Evolutionary conservation across 2,113 vertebrate genomes (phyloP), one percentile per base, ranked within the genome.

Genomic region (Chaetorhynchus papuensis): DNA sequence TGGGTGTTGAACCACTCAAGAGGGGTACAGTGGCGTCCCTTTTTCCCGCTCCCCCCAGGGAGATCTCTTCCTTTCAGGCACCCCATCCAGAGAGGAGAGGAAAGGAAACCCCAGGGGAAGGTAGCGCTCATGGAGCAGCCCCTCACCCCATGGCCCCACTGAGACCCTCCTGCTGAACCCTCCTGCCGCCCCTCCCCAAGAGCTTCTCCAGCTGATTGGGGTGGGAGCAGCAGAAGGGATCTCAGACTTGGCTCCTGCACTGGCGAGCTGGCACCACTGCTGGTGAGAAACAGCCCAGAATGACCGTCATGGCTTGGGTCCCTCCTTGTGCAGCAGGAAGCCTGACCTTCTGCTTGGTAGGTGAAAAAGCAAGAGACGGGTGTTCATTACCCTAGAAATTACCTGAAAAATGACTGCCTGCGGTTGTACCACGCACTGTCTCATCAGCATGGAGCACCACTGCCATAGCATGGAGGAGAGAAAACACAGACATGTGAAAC

Each of bases 401-500:
- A 98, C 98, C 98, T 98, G 98, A 97, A 98, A 98, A 98, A 98
- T 97, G 98, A 97, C 95, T 98, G 98, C 96, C 97, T 98, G 98
- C 94, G 98, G 98, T 96, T 98, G 98, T 97, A 98, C 97, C 98
- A 98, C 98, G 98, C 97, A 98, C 97, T 98, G 98, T 86, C 98
- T 98, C 98, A 97, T 98, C 98, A 98, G 98, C 98, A 98, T 98
- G 98, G 98, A 98, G 98, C 98, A 98, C 98, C 98, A 98, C 98
- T 98, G 98, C 98, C 98, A 98, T 97, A 98, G 98, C 98, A 98
- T 98, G 98, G 83, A 97, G 98, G 98, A 98, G 97, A 98, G 91
- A 98, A 98, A 98, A 98, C 96, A 98, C 97, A 98, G 97, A 98
- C 93, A 98, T 23, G 85, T 98, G 96, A 98, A 97, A 98, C 41